phyloP scores from a whole-genome alignment of 2,888 invertebrate genomes.

The Spodoptera exigua region DNA sequence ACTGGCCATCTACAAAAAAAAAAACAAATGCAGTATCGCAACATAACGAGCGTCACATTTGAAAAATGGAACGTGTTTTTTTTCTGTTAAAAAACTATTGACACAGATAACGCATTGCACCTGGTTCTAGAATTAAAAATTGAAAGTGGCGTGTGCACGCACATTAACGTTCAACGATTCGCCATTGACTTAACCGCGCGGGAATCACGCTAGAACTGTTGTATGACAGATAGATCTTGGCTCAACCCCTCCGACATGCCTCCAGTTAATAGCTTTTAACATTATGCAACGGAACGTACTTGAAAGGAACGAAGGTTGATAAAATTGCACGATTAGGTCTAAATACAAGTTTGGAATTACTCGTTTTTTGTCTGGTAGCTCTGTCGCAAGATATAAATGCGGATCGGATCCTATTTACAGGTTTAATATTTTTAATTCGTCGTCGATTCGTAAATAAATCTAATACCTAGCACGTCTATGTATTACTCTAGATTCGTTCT shows the following conservation, averaged over 20 bases:
- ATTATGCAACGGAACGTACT: slow-evolving; percentile 54
- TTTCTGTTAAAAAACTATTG: slow-evolving; percentile 9
- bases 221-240: slow-evolving; percentile 23
- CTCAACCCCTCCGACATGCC: slow-evolving; percentile 52
- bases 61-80: slow-evolving; percentile 28
- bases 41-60: slow-evolving; percentile 15
- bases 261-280: slow-evolving; percentile 51
- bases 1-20: slow-evolving; percentile 33
- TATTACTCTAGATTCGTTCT: too few relatives aligned
- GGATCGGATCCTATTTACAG: too few relatives aligned
- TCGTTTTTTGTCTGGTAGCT: neutral
- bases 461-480: too few relatives aligned
- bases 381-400: neutral
- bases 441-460: too few relatives aligned
- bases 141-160: slow-evolving; percentile 53
- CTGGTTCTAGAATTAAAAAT: slow-evolving; percentile 48
- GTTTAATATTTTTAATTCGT: too few relatives aligned
- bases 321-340: slow-evolving; percentile 29
- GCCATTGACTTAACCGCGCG: slow-evolving; percentile 51
- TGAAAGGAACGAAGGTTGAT: slow-evolving; percentile 42
- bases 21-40: slow-evolving; percentile 15
- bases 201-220: slow-evolving; percentile 33
- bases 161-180: slow-evolving; percentile 44
- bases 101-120: slow-evolving; percentile 36
- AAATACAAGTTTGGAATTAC: slow-evolving; percentile 1